A percentile compares a stretch with the other conserved stretches of the same genome.
Evolutionary conservation across 2,888 invertebrate species (phyloP).

Genomic region (Choreutis nemorana): DNA sequence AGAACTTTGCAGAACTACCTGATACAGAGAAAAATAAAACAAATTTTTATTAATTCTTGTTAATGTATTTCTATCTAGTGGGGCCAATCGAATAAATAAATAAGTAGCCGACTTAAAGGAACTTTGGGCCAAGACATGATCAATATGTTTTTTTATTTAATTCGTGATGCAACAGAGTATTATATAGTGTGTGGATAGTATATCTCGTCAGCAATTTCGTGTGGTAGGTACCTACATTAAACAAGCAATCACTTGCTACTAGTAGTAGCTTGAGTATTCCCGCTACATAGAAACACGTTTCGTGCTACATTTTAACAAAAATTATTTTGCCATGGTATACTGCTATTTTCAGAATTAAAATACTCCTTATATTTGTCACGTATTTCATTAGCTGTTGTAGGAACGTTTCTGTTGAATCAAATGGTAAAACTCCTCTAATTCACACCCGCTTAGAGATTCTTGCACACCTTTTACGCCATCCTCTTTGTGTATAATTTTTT

Average conservation of each 20-base stretch:
- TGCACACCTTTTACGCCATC: neutral
- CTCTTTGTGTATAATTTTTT: slow-evolving; percentile 2
- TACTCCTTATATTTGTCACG: slow-evolving; percentile 4
- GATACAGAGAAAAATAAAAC: slow-evolving; percentile 6
- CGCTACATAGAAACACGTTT: slow-evolving; percentile 6
- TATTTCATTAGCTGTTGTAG: slow-evolving; percentile 6
- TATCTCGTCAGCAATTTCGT: slow-evolving; percentile 5
- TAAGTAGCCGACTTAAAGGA: slow-evolving; percentile 7
- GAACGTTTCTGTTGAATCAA: slow-evolving; percentile 3
- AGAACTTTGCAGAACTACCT: slow-evolving; percentile 13
- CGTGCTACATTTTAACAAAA: slow-evolving; percentile 8
- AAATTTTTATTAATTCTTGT: slow-evolving; percentile 1
- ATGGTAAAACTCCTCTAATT: slow-evolving; percentile 4
- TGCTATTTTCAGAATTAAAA: slow-evolving; percentile 6
- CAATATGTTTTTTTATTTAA: slow-evolving; percentile 8
- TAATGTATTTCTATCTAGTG: slow-evolving; percentile 3
- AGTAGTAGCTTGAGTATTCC: slow-evolving; percentile 6
- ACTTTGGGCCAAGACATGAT: slow-evolving; percentile 7
- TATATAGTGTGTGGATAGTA: slow-evolving; percentile 6
- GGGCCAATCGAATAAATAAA: slow-evolving; percentile 8
- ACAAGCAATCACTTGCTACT: slow-evolving; percentile 7
- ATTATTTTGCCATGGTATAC: slow-evolving; percentile 7
- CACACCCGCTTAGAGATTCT: slow-evolving; percentile 4
- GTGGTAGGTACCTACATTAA: slow-evolving; percentile 6
- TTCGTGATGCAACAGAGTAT: slow-evolving; percentile 6